phyloP scores from a whole-genome alignment of 2,113 vertebrate species.

The Candoia aspera region DNA sequence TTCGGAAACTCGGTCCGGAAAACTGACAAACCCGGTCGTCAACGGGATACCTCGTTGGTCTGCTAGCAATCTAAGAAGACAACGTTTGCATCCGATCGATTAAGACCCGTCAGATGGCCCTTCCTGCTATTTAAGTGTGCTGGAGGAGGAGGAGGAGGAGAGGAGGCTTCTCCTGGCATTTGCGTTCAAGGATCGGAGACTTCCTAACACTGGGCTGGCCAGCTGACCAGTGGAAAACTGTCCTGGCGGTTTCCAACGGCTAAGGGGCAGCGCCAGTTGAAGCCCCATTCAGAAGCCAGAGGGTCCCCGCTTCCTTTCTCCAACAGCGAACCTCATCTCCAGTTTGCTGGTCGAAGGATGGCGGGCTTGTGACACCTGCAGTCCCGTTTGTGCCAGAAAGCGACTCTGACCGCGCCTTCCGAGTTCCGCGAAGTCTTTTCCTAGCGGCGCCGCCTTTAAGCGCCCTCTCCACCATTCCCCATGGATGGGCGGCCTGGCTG shows the following conservation, averaged over 20 bases:
- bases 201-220: background rate
- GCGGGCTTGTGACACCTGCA: slow-evolving; percentile 70
- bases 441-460: slow-evolving; percentile 51
- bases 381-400: slow-evolving; percentile 45
- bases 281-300: slow-evolving; percentile 5
- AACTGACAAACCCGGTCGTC: slow-evolving; percentile 36
- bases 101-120: slow-evolving; percentile 17
- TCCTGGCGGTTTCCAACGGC: slow-evolving; percentile 20
- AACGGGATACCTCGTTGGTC: slow-evolving; percentile 49
- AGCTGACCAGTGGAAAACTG: slow-evolving; percentile 21
- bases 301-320: slow-evolving; percentile 14
- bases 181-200: background rate
- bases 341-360: slow-evolving; percentile 46
- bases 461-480: slow-evolving; percentile 66
- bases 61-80: slow-evolving; percentile 46
- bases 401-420: slow-evolving; percentile 40
- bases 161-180: background rate
- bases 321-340: slow-evolving; percentile 19
- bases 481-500: slow-evolving; percentile 64
- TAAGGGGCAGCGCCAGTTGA: slow-evolving; percentile 36
- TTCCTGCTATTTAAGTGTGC: background rate
- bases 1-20: slow-evolving; percentile 42
- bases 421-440: slow-evolving; percentile 61
- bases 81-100: slow-evolving; percentile 46
- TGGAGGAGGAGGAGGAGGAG: background rate